Evolutionary conservation across 2,888 invertebrate genomes (phyloP).

Genomic region (Torymus texanus): DNA sequence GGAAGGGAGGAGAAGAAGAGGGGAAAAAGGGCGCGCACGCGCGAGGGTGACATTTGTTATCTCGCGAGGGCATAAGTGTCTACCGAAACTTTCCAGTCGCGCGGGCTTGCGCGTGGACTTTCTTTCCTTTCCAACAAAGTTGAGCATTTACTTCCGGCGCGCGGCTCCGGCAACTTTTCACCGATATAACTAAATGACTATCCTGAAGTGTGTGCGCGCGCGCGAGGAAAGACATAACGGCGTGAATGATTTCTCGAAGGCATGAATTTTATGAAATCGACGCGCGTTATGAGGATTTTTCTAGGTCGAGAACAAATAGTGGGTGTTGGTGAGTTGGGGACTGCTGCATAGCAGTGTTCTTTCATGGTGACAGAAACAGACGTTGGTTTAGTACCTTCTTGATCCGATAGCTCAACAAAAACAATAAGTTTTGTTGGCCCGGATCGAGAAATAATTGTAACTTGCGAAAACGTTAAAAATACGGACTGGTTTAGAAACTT

Average conservation of each 20-base stretch:
- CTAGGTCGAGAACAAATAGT: not conserved
- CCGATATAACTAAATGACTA: slow-evolving; percentile 56
- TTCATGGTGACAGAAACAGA: no score
- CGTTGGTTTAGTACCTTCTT: no score
- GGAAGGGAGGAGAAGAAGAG: slow-evolving; percentile 6
- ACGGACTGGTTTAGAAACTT: no score
- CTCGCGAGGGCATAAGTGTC: slow-evolving; percentile 61
- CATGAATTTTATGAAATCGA: slow-evolving; percentile 9
- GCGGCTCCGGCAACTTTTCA: slow-evolving; percentile 57
- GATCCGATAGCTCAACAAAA: no score
- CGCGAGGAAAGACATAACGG: slow-evolving; percentile 30
- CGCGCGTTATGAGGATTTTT: slow-evolving; percentile 2
- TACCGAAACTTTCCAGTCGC: slow-evolving; percentile 57
- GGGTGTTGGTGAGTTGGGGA: no score
- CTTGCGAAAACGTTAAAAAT: no score
- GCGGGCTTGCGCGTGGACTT: slow-evolving; percentile 11
- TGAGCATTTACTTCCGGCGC: slow-evolving; percentile 50
- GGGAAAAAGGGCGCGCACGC: slow-evolving; percentile 17
- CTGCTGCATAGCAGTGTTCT: no score
- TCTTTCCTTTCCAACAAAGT: slow-evolving; percentile 54
- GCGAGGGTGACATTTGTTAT: slow-evolving; percentile 62
- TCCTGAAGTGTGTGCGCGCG: not conserved
- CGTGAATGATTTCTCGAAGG: slow-evolving; percentile 9
- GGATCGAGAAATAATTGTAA: no score
- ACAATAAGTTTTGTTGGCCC: no score